Evolutionary conservation across 2,113 vertebrate species (phyloP).

Genomic region (Malurus melanocephalus): DNA sequence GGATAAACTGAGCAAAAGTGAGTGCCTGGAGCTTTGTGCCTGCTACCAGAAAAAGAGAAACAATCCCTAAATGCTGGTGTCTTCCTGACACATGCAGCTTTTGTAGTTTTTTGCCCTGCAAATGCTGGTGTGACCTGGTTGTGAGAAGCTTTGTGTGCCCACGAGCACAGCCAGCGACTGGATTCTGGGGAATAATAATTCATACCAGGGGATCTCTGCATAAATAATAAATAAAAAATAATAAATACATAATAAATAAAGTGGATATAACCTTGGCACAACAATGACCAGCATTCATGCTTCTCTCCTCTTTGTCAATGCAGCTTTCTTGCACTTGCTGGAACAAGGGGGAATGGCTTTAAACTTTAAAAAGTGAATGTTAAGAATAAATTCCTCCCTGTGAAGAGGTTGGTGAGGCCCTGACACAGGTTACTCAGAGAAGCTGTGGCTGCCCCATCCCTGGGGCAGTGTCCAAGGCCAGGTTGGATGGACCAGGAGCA

Average conservation of each 20-base stretch:
- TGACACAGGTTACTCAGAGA: not conserved
- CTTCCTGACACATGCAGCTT: not conserved
- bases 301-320: not conserved
- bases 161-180: not conserved
- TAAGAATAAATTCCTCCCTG: not conserved
- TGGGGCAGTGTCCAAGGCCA: not conserved
- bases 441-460: not conserved
- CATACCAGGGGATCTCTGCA: not conserved
- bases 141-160: not conserved
- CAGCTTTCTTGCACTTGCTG: not conserved
- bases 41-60: not conserved
- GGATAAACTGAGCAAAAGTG: not conserved
- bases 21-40: not conserved
- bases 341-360: not conserved
- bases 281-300: not conserved
- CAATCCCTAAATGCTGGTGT: not conserved
- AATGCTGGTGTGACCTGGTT: not conserved
- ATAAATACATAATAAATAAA: not conserved
- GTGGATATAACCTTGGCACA: not conserved
- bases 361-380: not conserved
- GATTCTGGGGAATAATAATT: rapidly evolving
- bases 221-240: not conserved
- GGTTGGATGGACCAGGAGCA: rapidly evolving
- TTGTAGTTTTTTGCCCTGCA: not conserved
- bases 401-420: rapidly evolving